A percentile compares a stretch with the other conserved stretches of the same genome.
These are phyloP conservation scores for Gambusia holbrooki DNA, from an alignment of 2,113 vertebrate genomes.

Conservation along the genomic window DNA sequence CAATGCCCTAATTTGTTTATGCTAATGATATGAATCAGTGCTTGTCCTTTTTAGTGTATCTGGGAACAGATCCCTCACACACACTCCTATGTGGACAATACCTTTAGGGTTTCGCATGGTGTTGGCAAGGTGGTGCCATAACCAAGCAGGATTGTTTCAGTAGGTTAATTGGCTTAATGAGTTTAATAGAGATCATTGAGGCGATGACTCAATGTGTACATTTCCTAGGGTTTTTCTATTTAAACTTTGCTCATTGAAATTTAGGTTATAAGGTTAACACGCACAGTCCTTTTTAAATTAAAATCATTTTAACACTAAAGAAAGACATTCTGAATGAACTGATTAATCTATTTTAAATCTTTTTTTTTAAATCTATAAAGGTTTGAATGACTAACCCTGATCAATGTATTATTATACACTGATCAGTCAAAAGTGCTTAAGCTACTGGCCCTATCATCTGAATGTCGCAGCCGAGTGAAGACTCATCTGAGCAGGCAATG, in stretches of 20 bases:
- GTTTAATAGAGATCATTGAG: conserved; percentile 65
- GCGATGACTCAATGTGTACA: conserved; percentile 55
- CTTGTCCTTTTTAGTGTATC: conserved; percentile 78
- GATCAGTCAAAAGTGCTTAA: no score
- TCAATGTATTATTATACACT: no score
- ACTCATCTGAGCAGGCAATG: no score
- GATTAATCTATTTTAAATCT: no score
- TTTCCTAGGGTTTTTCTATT: conserved; percentile 29
- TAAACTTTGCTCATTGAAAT: conserved; percentile 15
- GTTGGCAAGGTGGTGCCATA: conserved; percentile 53
- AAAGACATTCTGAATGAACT: conserved; percentile 5
- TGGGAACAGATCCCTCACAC: conserved; percentile 73
- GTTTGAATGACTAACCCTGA: no score
- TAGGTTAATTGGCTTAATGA: conserved; percentile 76
- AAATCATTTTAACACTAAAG: conserved; percentile 8
- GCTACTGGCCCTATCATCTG: no score
- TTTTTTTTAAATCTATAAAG: no score
- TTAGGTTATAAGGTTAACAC: conserved; percentile 2
- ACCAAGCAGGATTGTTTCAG: conserved; percentile 63
- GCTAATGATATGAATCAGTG: conserved; percentile 83
- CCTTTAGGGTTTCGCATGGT: conserved; percentile 64
- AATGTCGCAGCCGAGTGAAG: no score
- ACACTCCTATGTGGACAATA: conserved; percentile 54
- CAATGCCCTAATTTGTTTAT: conserved; percentile 85
- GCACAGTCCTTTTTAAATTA: background rate